These are phyloP conservation scores for Portevinia maculata DNA, from an alignment of 2,888 invertebrate genomes.

Conservation along the genomic window DNA sequence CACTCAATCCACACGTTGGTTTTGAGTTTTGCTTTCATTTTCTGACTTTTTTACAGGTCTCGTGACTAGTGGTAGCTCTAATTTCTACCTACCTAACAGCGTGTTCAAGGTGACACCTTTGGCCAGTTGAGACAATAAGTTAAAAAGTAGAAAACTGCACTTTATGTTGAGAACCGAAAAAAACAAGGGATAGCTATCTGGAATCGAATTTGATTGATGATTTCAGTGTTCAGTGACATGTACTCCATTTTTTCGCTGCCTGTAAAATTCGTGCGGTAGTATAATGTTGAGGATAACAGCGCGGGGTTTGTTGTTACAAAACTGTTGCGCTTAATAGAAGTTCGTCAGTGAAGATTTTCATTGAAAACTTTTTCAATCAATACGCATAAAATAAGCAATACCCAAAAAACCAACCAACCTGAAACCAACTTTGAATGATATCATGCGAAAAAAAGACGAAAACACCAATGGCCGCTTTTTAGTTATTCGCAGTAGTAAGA, in stretches of 20 bases:
- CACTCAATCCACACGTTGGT: too few species aligned
- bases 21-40: too few species aligned
- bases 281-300: conserved; percentile 47
- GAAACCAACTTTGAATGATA: too few species aligned
- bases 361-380: conserved; percentile 1
- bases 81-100: too few species aligned
- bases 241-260: conserved; percentile 15
- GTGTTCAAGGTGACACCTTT: too few species aligned
- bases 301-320: conserved; percentile 5
- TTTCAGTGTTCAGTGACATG: not conserved
- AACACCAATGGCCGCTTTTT: conserved; percentile 45
- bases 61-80: too few species aligned
- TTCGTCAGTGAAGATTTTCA: conserved; percentile 11
- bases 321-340: conserved; percentile 17
- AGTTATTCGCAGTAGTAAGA: conserved; percentile 57
- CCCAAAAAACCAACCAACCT: too few species aligned
- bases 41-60: too few species aligned
- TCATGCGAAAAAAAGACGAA: conserved; percentile 25
- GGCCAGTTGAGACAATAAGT: too few species aligned
- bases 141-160: too few species aligned
- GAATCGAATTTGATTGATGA: not conserved
- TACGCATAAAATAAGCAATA: conserved; percentile 5
- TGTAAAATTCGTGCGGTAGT: conserved; percentile 4
- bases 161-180: too few species aligned
- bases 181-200: not conserved